Base-by-base conservation (phyloP, 2,888 invertebrate species). In the Drosophila putrida region DNA sequence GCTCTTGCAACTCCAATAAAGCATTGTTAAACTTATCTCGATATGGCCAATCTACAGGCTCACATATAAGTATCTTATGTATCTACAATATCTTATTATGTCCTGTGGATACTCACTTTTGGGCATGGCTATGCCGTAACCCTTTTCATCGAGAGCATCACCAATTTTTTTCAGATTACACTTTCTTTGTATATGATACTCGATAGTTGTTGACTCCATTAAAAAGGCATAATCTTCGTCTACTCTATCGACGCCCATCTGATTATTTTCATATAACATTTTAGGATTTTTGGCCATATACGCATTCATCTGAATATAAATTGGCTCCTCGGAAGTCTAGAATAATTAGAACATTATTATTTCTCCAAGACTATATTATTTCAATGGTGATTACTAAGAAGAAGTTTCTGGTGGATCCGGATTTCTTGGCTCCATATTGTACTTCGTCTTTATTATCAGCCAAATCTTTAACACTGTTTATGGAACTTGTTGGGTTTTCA, bases 401-500 rank as follows among this genome's bases (percentile, higher is more conserved):
- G 91, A 98, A 99, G 71, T 95, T 95, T 59, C 95, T 95, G 0
- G 99, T 99, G 0, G 98, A 96, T 11, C 98, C 98, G 44, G 94
- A 95, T 9, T 92, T 93, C 86, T 98, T 96, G 0, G 97, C 96
- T 0, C 98, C 98, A 91, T 98, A 99, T 77, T 95, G 94, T 46
- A 99, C 97, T 33, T 94, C 95, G 9, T 95, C 95, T 75, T 97
- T 96, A 73, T 94, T 90, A 59, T 94, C 94, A 0, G 97, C 95
- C 71, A 99, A 93, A 90, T 98, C 98, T 62, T 96, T 95, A 0
- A 97, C 97, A 89, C 94, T 95, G 84, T 96, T 94, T 41, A 96
- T 95, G 0, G 95, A 94, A 77, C 95, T 94, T 20, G 94, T 94
- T 4, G 95, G 94, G 0, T 95, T 95, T 91, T 97, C 97, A 0